A percentile compares a stretch with the other conserved stretches of the same genome.
These are phyloP conservation scores for Drosophila micromelanica DNA, from an alignment of 1,140 invertebrate species.

Conservation along the genomic window DNA sequence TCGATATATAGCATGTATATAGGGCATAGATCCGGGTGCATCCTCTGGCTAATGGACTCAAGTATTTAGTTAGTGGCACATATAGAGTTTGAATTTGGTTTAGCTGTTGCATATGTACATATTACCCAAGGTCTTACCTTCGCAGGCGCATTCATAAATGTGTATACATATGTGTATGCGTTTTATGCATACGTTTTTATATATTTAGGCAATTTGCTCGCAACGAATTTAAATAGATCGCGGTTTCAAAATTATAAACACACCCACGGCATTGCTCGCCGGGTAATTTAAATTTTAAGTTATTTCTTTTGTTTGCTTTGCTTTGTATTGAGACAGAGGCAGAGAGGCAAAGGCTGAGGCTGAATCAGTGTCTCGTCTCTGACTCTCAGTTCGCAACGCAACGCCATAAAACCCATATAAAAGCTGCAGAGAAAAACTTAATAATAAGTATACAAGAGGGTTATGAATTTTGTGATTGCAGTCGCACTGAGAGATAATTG, in stretches of 20 bases:
- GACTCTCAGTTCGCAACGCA: conserved; percentile 43
- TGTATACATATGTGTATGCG: conserved; percentile 37
- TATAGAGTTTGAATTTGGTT: conserved; percentile 30
- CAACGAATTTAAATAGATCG: conserved; percentile 81
- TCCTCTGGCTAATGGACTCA: conserved; percentile 24
- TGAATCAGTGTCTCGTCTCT: conserved; percentile 63
- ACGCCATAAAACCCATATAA: conserved; percentile 68
- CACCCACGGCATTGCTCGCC: conserved; percentile 84
- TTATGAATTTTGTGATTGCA: conserved; percentile 62
- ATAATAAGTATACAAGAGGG: conserved; percentile 73
- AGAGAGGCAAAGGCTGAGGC: conserved; percentile 51
- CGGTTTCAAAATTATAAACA: conserved; percentile 75
- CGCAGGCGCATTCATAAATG: conserved; percentile 61
- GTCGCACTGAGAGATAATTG: conserved; percentile 29
- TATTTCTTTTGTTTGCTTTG: conserved; percentile 41
- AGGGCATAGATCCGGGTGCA: conserved; percentile 6
- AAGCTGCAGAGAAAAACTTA: conserved; percentile 84
- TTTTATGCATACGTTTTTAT: conserved; percentile 27
- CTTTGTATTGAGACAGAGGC: conserved; percentile 36
- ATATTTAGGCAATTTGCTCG: conserved; percentile 51
- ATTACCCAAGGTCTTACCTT: conserved; percentile 76
- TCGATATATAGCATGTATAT: conserved; percentile 4
- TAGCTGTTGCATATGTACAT: conserved; percentile 55
- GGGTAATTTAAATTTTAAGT: conserved; percentile 74
- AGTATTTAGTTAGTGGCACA: conserved; percentile 13